phyloP scores from a whole-genome alignment of 2,797 vertebrate species.

The Platyrinchus mystaceus region DNA sequence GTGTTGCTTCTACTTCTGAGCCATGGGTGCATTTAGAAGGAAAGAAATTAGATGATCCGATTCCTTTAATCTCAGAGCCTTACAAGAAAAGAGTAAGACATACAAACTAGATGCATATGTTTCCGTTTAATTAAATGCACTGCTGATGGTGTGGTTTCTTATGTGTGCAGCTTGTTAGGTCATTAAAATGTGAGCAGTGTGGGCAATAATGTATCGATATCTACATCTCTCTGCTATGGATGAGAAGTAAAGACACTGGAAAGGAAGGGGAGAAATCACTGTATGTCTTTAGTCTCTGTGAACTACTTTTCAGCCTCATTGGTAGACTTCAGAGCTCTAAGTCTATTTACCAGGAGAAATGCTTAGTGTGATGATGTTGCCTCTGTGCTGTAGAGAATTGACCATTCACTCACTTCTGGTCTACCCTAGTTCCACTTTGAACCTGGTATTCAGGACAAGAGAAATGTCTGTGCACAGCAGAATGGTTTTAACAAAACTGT shows the following conservation, averaged over 20 bases:
- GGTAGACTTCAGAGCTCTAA: not conserved
- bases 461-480: not conserved
- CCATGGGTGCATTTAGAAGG: not conserved
- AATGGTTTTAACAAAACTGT: not conserved
- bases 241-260: not conserved
- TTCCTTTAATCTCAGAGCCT: not conserved
- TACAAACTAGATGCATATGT: not conserved
- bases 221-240: not conserved
- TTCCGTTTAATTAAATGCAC: not conserved
- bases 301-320: not conserved
- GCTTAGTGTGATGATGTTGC: not conserved
- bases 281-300: not conserved
- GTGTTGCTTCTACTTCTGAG: not conserved
- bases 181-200: not conserved
- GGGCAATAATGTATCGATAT: not conserved
- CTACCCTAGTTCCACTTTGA: not conserved
- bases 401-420: not conserved
- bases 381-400: not conserved
- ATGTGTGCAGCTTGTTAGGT: not conserved
- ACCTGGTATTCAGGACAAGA: conserved; percentile 5
- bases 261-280: not conserved
- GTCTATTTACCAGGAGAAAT: not conserved
- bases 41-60: not conserved
- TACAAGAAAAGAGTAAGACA: not conserved
- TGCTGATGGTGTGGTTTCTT: not conserved